phyloP scores from a whole-genome alignment of 2,113 vertebrate species.

The Paramormyrops kingsleyae region DNA sequence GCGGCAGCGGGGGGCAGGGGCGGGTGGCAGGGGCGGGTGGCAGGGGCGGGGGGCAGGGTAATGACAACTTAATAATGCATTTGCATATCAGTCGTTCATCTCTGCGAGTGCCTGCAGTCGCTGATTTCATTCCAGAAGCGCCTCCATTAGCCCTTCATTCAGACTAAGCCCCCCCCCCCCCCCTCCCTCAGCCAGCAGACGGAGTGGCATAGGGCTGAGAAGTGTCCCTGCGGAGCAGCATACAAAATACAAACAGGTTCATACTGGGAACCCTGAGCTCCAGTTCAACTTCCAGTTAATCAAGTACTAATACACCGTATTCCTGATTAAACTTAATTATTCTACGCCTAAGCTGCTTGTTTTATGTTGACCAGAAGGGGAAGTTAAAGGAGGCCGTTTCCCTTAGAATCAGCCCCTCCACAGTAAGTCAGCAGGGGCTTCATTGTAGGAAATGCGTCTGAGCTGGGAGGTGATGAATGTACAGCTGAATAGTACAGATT shows the following conservation, averaged over 20 bases:
- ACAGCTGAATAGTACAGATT: conserved; percentile 52
- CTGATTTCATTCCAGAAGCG: not conserved
- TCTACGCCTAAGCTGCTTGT: not conserved
- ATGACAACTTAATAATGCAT: not conserved
- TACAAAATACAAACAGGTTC: not conserved
- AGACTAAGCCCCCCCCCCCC: too few species aligned
- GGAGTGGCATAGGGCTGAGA: too few species aligned
- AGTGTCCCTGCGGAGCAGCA: not conserved
- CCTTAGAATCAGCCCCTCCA: not conserved
- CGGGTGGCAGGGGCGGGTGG: not conserved
- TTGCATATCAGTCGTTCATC: not conserved
- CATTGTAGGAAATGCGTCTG: not conserved
- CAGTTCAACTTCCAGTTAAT: not conserved
- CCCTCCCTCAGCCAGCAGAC: not conserved
- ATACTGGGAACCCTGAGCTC: not conserved
- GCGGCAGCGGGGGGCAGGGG: not conserved
- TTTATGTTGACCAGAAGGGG: not conserved
- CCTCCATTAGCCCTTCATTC: not conserved
- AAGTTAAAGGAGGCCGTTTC: not conserved
- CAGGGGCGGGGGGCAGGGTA: not conserved
- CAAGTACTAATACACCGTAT: not conserved
- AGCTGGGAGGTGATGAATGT: conserved; percentile 36
- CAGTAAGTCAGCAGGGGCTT: not conserved
- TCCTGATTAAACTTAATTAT: not conserved
- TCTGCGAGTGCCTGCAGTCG: not conserved